Evolutionary conservation across 2,113 vertebrate species (phyloP), one percentile per base, ranked within the genome.

Genomic region (Pelecanoides urinatrix): DNA sequence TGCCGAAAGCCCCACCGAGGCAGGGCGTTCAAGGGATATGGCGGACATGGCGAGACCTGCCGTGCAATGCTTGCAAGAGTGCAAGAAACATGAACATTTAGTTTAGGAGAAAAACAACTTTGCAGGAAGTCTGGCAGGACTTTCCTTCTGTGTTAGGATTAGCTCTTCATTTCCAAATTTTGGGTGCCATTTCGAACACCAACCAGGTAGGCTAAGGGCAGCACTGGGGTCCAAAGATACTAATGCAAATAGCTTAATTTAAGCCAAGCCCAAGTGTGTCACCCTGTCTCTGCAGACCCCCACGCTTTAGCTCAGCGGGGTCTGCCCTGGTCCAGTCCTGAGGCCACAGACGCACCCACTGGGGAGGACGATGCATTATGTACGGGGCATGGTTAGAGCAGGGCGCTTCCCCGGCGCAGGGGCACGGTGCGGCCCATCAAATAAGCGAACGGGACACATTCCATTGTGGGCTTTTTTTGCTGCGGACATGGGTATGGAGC

Each of bases 381-480:
- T 34, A 23, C 8, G 1, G 53, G 55, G 30, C 50, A 66, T 1
- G 18, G 75, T 73, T 85, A 82, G 53, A 82, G 56, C 82, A 71
- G 85, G 47, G 68, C 3, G 2, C 86, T 93, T 86, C 86, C 42
- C 75, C 2, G 1, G 61, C 10, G 1, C 25, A 2, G 82, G 45
- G 67, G 5, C 86, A 63, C 0, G 5, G 68, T 20, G 25, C 5
- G 2, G 85, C 58, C 71, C 77, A 29, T 53, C 74, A 93, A 94
- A 93, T 86, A 85, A 93, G 94, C 87, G 9, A 85, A 92, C 59
- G 0, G 93, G 94, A 94, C 94, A 91, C 86, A 93, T 91, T 96
- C 91, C 91, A 89, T 86, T 84, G 70, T 91, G 61, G 76, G 61
- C 40, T 86, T 88, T 94, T 94, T 95, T 89, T 96, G 92, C 97